Base-by-base conservation (phyloP, 2,888 invertebrate genomes). In the Nasonovia ribisnigri region DNA sequence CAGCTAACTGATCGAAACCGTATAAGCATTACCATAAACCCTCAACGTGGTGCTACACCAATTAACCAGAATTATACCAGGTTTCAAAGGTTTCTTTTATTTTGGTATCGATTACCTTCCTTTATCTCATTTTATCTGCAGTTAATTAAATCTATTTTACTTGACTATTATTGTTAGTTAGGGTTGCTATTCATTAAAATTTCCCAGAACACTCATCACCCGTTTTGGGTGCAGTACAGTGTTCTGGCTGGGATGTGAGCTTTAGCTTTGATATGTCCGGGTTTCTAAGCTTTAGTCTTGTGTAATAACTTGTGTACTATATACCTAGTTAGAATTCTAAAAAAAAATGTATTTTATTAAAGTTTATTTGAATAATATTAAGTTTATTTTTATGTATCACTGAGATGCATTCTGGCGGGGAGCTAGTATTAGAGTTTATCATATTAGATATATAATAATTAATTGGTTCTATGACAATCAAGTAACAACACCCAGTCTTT, bases 1-100 rank as follows among this genome's bases (percentile, higher is more conserved):
- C 92, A 88, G 24, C 67, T 20, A 86, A 86, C 84, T 10, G 93
- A 93, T 51, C 46, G 93, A 42, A 93, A 93, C 48, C 93, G 93
- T 60, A 93, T 93, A 54, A 90, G 90, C 93, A 93, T 90, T 43
- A 93, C 84, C 8, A 93, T 93, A 11, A 93, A 48, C 16, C 93
- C 90, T 36, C 93, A 86, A 86, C 93, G 86, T 84, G 46, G n/a
- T 89, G 36, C 57, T 84, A 88, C 84, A 89, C 84, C 89, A n/a
- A 77, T 77, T 20, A 93, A 93, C 84, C 84, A 57, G 57, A 88
- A 89, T 89, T 93, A 43, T 89, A 57, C 46, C 84, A 89, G 89
- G 84, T 93, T 93, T 93, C 84, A 89, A 84, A 93, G 57, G 89
- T 93, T 92, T 16, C 24, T 88, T 92, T 88, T 91, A 54, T 54